phyloP scores from a whole-genome alignment of 2,888 invertebrate genomes.

The Tetranychus piercei region DNA sequence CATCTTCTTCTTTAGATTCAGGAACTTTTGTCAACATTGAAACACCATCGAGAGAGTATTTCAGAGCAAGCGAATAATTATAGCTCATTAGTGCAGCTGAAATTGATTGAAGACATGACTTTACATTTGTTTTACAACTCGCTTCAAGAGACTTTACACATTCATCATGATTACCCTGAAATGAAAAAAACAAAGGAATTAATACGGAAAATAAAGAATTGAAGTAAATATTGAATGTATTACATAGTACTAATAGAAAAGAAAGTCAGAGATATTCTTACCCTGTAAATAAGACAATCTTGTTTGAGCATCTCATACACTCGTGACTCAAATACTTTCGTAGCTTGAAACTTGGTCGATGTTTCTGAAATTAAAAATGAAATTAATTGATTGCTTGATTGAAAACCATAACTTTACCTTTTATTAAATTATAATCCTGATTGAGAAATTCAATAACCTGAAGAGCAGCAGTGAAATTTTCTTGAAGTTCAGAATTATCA shows the following conservation, averaged over 20 bases:
- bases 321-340: background rate
- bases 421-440: background rate
- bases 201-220: background rate
- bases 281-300: conserved; percentile 2
- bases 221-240: too few relatives aligned
- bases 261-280: background rate
- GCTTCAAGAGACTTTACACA: background rate
- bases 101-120: conserved; percentile 14
- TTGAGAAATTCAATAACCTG: conserved; percentile 9
- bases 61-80: conserved; percentile 8
- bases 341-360: background rate
- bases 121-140: background rate
- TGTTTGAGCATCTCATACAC: background rate
- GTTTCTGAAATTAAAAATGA: background rate
- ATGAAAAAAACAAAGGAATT: background rate
- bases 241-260: background rate
- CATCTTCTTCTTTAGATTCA: background rate
- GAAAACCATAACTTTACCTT: background rate
- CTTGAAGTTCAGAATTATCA: conserved; percentile 8
- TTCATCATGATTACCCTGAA: conserved; percentile 3
- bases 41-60: conserved; percentile 3
- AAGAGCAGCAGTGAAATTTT: background rate
- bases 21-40: background rate
- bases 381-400: background rate
- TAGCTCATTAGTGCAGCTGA: conserved; percentile 15